phyloP scores from a whole-genome alignment of 2,113 vertebrate species.

The Heterocephalus glaber region DNA sequence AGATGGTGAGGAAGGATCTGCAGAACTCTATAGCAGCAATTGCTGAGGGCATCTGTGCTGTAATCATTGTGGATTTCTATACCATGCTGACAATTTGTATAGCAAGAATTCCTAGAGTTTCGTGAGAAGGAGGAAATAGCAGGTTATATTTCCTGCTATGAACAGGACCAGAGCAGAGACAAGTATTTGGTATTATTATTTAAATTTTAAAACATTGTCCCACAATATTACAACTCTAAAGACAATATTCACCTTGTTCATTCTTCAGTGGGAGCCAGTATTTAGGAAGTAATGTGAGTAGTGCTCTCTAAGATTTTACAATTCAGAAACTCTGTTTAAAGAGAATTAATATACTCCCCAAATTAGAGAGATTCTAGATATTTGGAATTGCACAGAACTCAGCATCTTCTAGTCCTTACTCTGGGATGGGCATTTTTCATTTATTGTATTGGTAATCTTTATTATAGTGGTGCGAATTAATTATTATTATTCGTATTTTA shows the following conservation, averaged over 20 bases:
- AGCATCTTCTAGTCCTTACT: background rate
- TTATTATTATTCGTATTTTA: background rate
- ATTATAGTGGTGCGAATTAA: background rate
- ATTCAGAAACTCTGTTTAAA: background rate
- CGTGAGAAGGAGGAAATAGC: background rate
- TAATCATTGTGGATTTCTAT: rapidly evolving
- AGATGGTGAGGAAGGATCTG: background rate
- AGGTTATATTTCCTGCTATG: background rate
- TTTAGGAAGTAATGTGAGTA: background rate
- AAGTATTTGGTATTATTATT: background rate
- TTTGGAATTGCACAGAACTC: background rate
- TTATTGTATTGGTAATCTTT: background rate
- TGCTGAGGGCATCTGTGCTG: background rate
- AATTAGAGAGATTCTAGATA: background rate
- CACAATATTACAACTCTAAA: background rate
- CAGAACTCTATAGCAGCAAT: background rate
- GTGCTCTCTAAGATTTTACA: background rate
- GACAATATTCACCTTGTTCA: background rate
- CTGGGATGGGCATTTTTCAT: background rate
- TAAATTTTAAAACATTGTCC: background rate
- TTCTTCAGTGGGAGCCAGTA: background rate
- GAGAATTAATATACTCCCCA: background rate
- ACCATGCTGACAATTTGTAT: background rate
- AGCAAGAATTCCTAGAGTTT: background rate
- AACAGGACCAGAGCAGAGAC: background rate